Evolutionary conservation across 2,888 invertebrate genomes (phyloP).

Genomic region (Platerodrilus igneus): DNA sequence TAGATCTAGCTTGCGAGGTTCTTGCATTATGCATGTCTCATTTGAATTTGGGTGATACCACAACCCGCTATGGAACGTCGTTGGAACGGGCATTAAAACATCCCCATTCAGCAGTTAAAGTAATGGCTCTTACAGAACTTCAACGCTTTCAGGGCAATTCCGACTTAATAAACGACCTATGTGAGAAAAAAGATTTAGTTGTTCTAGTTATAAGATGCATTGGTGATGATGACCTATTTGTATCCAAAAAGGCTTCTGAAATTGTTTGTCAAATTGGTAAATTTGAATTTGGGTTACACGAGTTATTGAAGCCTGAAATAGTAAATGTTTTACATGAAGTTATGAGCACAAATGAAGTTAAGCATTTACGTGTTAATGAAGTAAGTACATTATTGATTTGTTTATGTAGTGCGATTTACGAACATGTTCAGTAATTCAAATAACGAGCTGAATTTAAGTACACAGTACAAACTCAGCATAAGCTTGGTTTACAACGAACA

Average conservation of each 20-base stretch:
- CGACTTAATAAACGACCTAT: slow-evolving; percentile 36
- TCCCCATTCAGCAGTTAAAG: slow-evolving; percentile 58
- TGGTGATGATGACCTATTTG: slow-evolving; percentile 55
- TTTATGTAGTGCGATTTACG: neutral
- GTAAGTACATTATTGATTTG: slow-evolving; percentile 43
- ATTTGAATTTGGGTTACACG: slow-evolving; percentile 46
- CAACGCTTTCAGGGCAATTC: slow-evolving; percentile 37
- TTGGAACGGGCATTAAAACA: slow-evolving; percentile 61
- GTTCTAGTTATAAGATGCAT: slow-evolving; percentile 56
- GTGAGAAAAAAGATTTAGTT: slow-evolving; percentile 46
- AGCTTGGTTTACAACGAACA: too few relatives aligned
- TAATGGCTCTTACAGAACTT: slow-evolving; percentile 62
- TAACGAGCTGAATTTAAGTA: too few relatives aligned
- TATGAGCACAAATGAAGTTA: slow-evolving; percentile 54
- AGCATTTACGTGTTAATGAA: slow-evolving; percentile 67
- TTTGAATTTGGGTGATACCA: slow-evolving; percentile 56
- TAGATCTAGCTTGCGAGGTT: slow-evolving; percentile 61
- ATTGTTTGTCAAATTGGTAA: slow-evolving; percentile 53
- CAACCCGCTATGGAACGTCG: slow-evolving; percentile 56
- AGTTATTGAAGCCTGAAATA: slow-evolving; percentile 54
- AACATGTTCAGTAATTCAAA: neutral
- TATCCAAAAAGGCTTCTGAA: slow-evolving; percentile 57
- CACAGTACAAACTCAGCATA: too few relatives aligned
- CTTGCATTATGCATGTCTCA: slow-evolving; percentile 60
- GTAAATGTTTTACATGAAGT: slow-evolving; percentile 56